These are phyloP conservation scores for Pimpla rufipes DNA, from an alignment of 2,888 invertebrate species.

Conservation along the genomic window DNA sequence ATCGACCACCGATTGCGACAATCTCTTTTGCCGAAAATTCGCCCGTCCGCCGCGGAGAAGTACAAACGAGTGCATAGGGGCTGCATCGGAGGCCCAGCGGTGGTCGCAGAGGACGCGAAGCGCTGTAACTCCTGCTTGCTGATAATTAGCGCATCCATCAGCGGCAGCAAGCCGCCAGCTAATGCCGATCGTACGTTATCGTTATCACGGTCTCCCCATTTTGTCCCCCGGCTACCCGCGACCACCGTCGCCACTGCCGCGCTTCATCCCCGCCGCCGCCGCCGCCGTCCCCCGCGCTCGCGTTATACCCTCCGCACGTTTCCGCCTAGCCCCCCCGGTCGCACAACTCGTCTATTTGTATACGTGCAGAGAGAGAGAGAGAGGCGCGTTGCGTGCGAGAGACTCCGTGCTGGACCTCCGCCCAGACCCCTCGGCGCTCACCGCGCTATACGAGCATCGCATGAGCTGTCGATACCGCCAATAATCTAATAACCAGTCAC, in stretches of 20 bases:
- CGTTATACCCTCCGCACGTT: slow-evolving; percentile 53
- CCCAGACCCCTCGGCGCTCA: slow-evolving; percentile 31
- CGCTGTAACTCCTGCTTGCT: slow-evolving; percentile 85
- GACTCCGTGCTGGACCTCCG: slow-evolving; percentile 24
- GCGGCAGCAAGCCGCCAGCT: slow-evolving; percentile 85
- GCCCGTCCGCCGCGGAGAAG: slow-evolving; percentile 23
- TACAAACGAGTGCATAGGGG: slow-evolving; percentile 20
- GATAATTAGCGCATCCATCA: slow-evolving; percentile 86
- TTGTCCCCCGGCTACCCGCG: slow-evolving; percentile 75
- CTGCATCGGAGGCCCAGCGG: slow-evolving; percentile 2
- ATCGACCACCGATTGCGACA: slow-evolving; percentile 14
- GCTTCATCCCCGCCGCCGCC: slow-evolving; percentile 65
- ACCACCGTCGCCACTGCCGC: slow-evolving; percentile 52
- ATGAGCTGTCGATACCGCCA: slow-evolving; percentile 84
- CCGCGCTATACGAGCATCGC: slow-evolving; percentile 60
- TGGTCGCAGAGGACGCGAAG: slow-evolving; percentile 75
- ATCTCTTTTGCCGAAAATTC: slow-evolving; percentile 17
- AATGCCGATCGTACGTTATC: slow-evolving; percentile 86
- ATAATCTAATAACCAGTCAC: slow-evolving; percentile 85
- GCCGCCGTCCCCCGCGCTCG: too few relatives aligned
- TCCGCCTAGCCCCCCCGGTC: slow-evolving; percentile 41
- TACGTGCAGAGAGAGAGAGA: slow-evolving; percentile 41
- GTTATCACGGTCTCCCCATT: slow-evolving; percentile 85
- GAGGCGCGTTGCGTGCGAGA: slow-evolving; percentile 53
- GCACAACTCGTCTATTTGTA: slow-evolving; percentile 61